Evolutionary conservation across 2,888 invertebrate species (phyloP).

Genomic region (Siphlonurus alternatus): DNA sequence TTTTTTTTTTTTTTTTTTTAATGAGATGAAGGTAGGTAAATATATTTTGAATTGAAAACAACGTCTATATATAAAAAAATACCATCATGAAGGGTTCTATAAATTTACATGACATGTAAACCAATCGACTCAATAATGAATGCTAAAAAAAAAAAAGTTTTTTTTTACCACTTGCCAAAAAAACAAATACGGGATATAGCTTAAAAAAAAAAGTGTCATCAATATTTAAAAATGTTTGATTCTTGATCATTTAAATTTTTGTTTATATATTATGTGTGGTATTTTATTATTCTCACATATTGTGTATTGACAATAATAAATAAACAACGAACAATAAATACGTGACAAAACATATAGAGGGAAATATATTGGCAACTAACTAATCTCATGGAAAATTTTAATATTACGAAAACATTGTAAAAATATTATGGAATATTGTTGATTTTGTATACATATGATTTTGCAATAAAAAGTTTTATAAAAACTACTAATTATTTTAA

Average conservation of each 20-base stretch:
- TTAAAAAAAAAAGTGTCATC: not conserved
- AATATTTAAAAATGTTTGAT: not conserved
- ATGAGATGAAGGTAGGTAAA: not conserved
- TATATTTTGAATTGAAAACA: not conserved
- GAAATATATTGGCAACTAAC: no score
- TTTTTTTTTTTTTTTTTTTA: not conserved
- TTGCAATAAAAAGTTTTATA: no score
- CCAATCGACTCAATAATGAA: constrained; percentile 2
- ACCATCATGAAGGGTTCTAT: not conserved
- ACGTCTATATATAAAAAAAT: not conserved
- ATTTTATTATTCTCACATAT: no score
- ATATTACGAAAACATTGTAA: no score
- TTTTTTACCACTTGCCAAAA: not conserved
- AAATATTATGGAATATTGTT: no score
- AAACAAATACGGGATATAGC: not conserved
- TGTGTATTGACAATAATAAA: no score
- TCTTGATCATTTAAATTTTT: not conserved
- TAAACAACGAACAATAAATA: no score
- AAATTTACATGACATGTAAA: not conserved
- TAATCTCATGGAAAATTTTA: no score
- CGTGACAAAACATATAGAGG: no score
- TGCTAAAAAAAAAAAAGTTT: not conserved
- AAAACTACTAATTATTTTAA: no score
- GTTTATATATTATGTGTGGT: not conserved
- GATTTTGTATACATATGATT: no score